These are phyloP conservation scores for Euura lappo DNA, from an alignment of 1,140 invertebrate genomes.

Conservation along the genomic window DNA sequence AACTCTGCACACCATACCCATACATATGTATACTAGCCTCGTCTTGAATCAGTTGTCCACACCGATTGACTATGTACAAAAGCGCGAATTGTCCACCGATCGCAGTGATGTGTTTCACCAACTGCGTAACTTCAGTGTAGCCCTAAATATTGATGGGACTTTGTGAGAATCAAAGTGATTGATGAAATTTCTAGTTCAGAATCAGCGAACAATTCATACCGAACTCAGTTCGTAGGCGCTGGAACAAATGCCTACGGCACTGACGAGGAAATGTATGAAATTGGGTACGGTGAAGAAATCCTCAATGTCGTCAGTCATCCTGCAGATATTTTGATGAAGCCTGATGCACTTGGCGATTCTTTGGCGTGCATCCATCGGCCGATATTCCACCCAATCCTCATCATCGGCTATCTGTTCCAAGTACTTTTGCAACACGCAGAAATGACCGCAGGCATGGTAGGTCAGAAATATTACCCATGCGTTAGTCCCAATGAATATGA, in stretches of 20 bases:
- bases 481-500: not conserved
- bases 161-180: too few species aligned
- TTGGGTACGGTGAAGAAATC: not conserved
- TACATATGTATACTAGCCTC: not conserved
- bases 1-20: not conserved
- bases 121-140: not conserved
- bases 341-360: not conserved
- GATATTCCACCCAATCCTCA: too few species aligned
- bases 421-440: not conserved
- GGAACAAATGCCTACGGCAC: not conserved
- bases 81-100: not conserved
- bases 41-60: not conserved
- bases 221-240: not conserved
- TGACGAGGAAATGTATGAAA: not conserved
- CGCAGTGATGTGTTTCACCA: not conserved
- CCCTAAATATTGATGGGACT: not conserved
- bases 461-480: not conserved
- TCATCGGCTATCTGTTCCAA: not conserved
- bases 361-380: too few species aligned
- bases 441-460: not conserved
- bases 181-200: too few species aligned
- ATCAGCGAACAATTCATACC: too few species aligned
- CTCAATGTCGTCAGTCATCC: not conserved
- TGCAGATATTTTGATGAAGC: not conserved
- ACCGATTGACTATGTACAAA: not conserved